These are phyloP conservation scores for Choloepus didactylus DNA, from an alignment of 2,797 vertebrate species.

Conservation along the genomic window DNA sequence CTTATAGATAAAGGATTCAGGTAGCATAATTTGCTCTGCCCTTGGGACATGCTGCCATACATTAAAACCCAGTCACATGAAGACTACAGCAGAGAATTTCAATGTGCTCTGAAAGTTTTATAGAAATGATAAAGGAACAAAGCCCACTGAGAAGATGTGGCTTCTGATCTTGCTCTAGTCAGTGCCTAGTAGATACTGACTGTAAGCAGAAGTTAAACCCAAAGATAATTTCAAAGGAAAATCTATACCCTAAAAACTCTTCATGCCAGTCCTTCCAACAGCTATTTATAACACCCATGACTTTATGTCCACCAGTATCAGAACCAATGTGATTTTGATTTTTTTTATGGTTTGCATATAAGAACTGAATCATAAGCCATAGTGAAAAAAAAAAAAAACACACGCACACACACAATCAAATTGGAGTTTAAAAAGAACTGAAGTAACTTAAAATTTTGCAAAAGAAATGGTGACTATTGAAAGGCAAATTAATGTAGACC, in stretches of 20 bases:
- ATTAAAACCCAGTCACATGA: conserved; percentile 69
- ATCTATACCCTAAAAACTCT: neutral
- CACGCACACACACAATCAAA: neutral
- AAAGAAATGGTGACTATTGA: conserved; percentile 66
- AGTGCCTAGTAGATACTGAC: conserved; percentile 62
- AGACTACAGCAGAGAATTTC: conserved; percentile 70
- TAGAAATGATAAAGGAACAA: conserved; percentile 60
- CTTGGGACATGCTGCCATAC: conserved; percentile 74
- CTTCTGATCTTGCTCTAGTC: conserved; percentile 62
- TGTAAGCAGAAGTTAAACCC: conserved; percentile 53
- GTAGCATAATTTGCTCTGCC: conserved; percentile 82
- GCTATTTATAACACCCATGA: neutral
- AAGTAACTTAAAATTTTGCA: conserved; percentile 63
- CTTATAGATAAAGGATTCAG: conserved; percentile 82
- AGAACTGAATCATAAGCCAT: conserved; percentile 63
- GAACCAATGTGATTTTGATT: neutral
- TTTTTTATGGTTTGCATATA: neutral
- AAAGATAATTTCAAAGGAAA: conserved; percentile 72
- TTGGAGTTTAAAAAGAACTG: conserved; percentile 50
- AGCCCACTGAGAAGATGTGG: conserved; percentile 37
- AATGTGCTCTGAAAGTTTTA: conserved; percentile 64
- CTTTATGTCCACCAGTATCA: neutral
- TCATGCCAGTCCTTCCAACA: neutral
- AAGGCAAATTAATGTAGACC: conserved; percentile 68
- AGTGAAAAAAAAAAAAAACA: conserved; percentile 13